These are phyloP conservation scores for Cyrtodaria siliqua DNA, from an alignment of 2,888 invertebrate species.

Conservation along the genomic window DNA sequence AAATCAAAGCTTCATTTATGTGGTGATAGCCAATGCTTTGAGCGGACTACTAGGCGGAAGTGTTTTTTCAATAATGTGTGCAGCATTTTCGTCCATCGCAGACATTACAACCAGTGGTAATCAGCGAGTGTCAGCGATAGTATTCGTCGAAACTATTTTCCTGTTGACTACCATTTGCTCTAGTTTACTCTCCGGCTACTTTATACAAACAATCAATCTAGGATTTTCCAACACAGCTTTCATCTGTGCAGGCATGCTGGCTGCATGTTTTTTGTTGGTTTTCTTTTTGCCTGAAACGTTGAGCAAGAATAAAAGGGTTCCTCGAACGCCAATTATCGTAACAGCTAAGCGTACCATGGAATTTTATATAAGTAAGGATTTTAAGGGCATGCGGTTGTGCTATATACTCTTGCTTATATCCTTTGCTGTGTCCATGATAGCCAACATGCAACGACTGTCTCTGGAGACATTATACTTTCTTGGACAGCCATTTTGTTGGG, in stretches of 20 bases:
- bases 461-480: conserved; percentile 51
- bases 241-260: conserved; percentile 1
- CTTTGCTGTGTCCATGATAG: conserved; percentile 13
- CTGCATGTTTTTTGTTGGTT: conserved; percentile 1
- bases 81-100: conserved; percentile 20
- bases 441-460: conserved; percentile 4
- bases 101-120: conserved; percentile 16
- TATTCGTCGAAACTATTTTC: conserved; percentile 1
- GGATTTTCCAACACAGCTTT: conserved; percentile 34
- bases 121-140: conserved; percentile 14
- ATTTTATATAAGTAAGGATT: conserved; percentile 27
- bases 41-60: conserved; percentile 3
- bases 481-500: conserved; percentile 61
- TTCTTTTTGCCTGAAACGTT: conserved; percentile 31
- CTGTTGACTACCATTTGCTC: conserved; percentile 2
- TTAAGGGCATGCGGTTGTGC: conserved; percentile 21
- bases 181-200: conserved; percentile 23
- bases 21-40: no score
- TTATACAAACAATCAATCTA: conserved; percentile 18
- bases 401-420: conserved; percentile 22
- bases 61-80: no score
- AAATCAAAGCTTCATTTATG: no score
- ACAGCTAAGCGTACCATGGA: conserved; percentile 4
- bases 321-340: not conserved
- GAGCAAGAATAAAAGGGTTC: conserved; percentile 2